Evolutionary conservation across 2,113 vertebrate species (phyloP).

Genomic region (Pituophis catenifer): DNA sequence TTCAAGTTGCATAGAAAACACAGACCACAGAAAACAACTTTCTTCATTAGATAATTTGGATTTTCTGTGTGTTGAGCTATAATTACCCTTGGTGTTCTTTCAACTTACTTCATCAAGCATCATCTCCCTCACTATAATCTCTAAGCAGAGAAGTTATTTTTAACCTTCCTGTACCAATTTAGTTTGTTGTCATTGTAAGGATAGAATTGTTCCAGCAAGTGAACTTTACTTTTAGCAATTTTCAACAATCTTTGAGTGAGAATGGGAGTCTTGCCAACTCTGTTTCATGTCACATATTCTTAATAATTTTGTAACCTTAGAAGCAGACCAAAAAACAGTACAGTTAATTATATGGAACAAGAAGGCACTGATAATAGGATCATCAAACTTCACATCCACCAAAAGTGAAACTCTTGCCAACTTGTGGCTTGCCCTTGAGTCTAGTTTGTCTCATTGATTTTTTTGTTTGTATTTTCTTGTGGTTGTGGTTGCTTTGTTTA

Average conservation of each 20-base stretch:
- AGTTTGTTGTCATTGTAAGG: not conserved
- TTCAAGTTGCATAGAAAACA: not conserved
- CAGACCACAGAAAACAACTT: not conserved
- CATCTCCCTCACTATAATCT: not conserved
- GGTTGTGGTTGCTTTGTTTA: not conserved
- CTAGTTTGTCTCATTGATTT: not conserved
- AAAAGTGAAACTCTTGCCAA: not conserved
- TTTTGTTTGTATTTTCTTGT: not conserved
- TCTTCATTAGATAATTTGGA: not conserved
- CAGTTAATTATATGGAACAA: not conserved
- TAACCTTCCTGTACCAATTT: not conserved
- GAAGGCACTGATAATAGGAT: not conserved
- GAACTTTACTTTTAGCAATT: not conserved
- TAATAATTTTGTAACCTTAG: not conserved
- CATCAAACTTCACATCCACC: slow-evolving; percentile 18
- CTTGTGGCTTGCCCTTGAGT: not conserved
- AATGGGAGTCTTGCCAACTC: not conserved
- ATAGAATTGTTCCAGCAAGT: not conserved
- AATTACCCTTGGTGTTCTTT: not conserved
- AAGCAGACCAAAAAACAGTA: not conserved
- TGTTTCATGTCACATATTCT: not conserved
- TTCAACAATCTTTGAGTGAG: not conserved
- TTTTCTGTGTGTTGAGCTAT: not conserved
- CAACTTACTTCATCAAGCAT: not conserved
- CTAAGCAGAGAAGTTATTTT: not conserved